Evolutionary conservation across 2,113 vertebrate species (phyloP), one percentile per base, ranked within the genome.

Genomic region (Danionella cerebrum): DNA sequence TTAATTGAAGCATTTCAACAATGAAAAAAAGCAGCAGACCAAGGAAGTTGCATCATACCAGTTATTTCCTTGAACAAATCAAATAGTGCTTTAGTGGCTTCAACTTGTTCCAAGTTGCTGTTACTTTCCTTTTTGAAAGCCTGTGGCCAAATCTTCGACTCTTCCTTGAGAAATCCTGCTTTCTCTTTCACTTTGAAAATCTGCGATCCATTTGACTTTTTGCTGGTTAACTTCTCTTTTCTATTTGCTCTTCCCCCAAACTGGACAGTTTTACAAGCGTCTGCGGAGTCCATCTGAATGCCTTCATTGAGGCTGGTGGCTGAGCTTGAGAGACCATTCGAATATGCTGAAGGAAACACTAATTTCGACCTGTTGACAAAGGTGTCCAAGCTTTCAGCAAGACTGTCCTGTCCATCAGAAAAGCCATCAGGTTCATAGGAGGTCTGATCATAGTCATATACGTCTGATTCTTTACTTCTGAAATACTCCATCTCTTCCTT

Each of bases 61-160:
- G 84, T 85, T 65, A 90, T 87, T 80, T 88, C 89, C 69, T 88
- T 89, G 57, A 90, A 76, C 31, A 90, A 81, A 68, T 88, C 86
- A 78, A 87, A 84, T 13, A 90, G 77, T 55, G 84, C 87, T 80
- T 87, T 87, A 36, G 82, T 84, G 1, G 82, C 79, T 47, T 88
- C 87, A 38, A 77, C 77, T 41, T 83, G 80, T 60, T 84, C 82
- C 78, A 51, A 70, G 59, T 63, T 76, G 47, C 39, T 71, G 29
- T 79, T 76, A 59, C 25, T 0, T 6, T 71, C 55, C 45, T 68
- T 81, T 70, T 52, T 85, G 69, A 71, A 75, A 51, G 24, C 12
- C 47, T 65, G 60, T 6, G 73, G 12, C 9, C 78, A 47, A 31
- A 8, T 52, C n/a, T 38, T 21, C n/a, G 1, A 70, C 2, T 83